Base-by-base conservation (phyloP, 2,113 vertebrate genomes). In the Rhynchomys soricoides region DNA sequence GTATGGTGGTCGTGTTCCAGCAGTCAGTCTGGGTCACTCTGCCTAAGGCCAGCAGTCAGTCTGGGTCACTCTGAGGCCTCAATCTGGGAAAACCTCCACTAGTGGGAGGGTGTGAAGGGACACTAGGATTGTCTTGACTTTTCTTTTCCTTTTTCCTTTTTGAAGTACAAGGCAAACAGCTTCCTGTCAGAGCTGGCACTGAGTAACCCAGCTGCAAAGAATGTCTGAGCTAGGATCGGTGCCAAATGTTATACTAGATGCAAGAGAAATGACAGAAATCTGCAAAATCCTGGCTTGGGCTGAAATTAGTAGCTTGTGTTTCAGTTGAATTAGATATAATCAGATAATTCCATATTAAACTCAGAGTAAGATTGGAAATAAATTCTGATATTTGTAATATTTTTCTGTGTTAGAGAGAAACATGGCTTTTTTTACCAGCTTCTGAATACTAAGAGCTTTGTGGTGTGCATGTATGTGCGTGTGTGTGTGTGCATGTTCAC, bases 371-470 rank as follows among this genome's bases (percentile, higher is more conserved):
- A 95, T 95, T 97, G 90, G 70, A 94, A 97, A 96, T 52, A 87
- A 95, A 73, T 43, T 26, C 59, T 98, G 96, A 90, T 96, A 95
- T 97, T 97, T 98, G 90, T 68, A n/a, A 21, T 97, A 95, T 70
- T 97, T 97, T 95, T 86, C 96, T 90, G 78, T 24, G n/a, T 48
- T 78, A 92, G 96, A 97, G 73, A 89, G 91, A 66, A 97, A 37
- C 68, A n/a, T 79, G 83, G 64, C 29, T 52, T 50, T 71, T 19
- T 89, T 95, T 68, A 17, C 15, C 66, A 21, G 1, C 81, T 95
- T 91, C 90, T 97, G 62, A 50, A 91, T 85, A 93, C 50, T 43
- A 43, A 43, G 24, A 9, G 8, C 37, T 24, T 3, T 62, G 13
- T 45, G 31, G 11, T 19, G 19, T 43, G 71, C 21, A 4, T 12